Evolutionary conservation across 2,888 invertebrate species (phyloP).

Genomic region (Muscina levida): DNA sequence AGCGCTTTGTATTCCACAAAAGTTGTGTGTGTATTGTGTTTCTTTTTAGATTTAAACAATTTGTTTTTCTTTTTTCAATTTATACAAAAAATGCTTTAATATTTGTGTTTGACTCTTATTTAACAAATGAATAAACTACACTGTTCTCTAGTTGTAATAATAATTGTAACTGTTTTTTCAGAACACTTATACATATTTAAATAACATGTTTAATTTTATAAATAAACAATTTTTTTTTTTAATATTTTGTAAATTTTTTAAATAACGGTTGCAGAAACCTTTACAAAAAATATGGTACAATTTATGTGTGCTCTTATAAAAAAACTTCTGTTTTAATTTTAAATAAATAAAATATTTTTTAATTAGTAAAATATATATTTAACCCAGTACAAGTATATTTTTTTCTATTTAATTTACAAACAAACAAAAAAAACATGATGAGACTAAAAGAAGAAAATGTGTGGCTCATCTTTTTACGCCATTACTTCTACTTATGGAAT

Average conservation of each 20-base stretch:
- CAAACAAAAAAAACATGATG: neutral
- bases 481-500: no score
- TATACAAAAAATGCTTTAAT: slow-evolving; percentile 39
- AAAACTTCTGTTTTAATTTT: slow-evolving; percentile 34
- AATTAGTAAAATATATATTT: slow-evolving; percentile 59
- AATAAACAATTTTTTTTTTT: slow-evolving; percentile 34
- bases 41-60: no score
- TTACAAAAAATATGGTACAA: slow-evolving; percentile 50
- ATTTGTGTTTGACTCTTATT: slow-evolving; percentile 24
- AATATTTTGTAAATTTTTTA: slow-evolving; percentile 20
- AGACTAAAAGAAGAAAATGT: no score
- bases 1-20: slow-evolving; percentile 42
- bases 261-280: no score
- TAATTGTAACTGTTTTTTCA: slow-evolving; percentile 27
- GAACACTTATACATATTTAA: slow-evolving; percentile 5
- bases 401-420: slow-evolving; percentile 14
- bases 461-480: no score
- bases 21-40: no score
- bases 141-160: slow-evolving; percentile 32
- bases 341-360: slow-evolving; percentile 24
- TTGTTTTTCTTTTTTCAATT: neutral
- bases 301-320: slow-evolving; percentile 58
- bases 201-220: slow-evolving; percentile 19
- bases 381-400: slow-evolving; percentile 9
- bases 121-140: slow-evolving; percentile 2